Percentiles rank a stretch among this genome's conserved stretches.
These are phyloP conservation scores for Dromiciops gliroides DNA, from an alignment of 2,113 vertebrate genomes.

Conservation along the genomic window DNA sequence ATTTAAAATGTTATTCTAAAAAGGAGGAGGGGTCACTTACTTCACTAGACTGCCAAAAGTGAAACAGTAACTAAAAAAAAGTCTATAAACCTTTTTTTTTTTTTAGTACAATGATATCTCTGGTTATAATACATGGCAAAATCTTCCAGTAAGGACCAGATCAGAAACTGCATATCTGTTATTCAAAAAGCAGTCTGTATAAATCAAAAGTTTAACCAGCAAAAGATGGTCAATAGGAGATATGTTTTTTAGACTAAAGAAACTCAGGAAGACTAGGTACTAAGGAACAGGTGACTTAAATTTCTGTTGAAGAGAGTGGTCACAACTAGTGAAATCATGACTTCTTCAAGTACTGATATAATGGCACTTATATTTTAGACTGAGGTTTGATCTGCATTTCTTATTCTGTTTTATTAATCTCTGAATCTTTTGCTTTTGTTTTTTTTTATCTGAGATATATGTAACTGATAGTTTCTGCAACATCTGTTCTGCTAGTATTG, in stretches of 20 bases:
- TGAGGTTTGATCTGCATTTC: not conserved
- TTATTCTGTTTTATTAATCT: not conserved
- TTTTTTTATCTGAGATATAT: not conserved
- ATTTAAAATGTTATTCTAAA: not conserved
- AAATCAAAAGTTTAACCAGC: not conserved
- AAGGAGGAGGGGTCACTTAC: not conserved
- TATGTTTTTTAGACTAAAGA: not conserved
- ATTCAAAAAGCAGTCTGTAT: not conserved
- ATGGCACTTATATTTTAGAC: not conserved
- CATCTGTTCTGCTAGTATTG: not conserved
- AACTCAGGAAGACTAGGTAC: not conserved
- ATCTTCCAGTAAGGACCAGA: not conserved
- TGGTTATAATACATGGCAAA: not conserved
- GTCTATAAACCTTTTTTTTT: not conserved
- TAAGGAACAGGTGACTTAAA: not conserved
- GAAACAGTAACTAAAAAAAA: not conserved
- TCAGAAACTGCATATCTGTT: not conserved
- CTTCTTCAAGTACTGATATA: not conserved
- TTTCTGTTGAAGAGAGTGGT: not conserved
- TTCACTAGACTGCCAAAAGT: not conserved
- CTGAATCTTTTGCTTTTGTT: not conserved
- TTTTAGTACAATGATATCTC: not conserved
- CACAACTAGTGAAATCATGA: not conserved
- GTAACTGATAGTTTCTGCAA: not conserved
- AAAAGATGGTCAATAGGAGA: not conserved